Base-by-base conservation (phyloP, 2,113 vertebrate genomes). In the Electrona antarctica region DNA sequence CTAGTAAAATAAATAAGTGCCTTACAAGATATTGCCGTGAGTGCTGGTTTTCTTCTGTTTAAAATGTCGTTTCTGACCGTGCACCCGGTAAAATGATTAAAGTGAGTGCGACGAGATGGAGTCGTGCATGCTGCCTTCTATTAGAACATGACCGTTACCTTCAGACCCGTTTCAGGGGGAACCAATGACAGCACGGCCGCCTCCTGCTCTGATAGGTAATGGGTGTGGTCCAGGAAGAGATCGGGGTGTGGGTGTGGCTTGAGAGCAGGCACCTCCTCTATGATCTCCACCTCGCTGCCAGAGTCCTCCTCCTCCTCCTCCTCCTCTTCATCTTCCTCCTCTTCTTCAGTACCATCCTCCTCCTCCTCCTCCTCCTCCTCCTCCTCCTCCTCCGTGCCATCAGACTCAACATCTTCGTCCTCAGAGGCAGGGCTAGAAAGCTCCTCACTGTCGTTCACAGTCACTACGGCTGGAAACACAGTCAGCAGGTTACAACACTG, bases 271-370 rank as follows among this genome's bases (percentile, higher is more conserved):
- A 93, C 83, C 71, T 94, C 92, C 79, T 95, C 91, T 75, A 91
- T 89, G 65, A 92, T 89, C 78, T 93, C 90, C 83, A 93, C 92
- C 77, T 95, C 93, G 78, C 85, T 85, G 56, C 93, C 92, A 14
- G 54, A 76, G 69, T 94, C 93, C 46, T 91, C 58, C 13, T 84
- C 65, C 7, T 74, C 84, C 10, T 85, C 82, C 7, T 88, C 86
- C 7, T 88, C 89, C 9, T 68, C 74, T 0, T 50, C 75, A 0
- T 77, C 76, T 15, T 89, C 88, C 10, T 91, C 90, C 0, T 81
- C 85, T 0, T 70, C 84, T 0, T 91, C 21, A 21, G 21, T 21
- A 21, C 21, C 21, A 21, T 21, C 21, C 21, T 21, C 91, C 46
- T 88, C 7, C 28, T 71, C 59, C 15, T 69, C 81, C 56, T 74